Conservation (phyloP, 2,797 vertebrate species). For the Girardinus metallicus region DNA sequence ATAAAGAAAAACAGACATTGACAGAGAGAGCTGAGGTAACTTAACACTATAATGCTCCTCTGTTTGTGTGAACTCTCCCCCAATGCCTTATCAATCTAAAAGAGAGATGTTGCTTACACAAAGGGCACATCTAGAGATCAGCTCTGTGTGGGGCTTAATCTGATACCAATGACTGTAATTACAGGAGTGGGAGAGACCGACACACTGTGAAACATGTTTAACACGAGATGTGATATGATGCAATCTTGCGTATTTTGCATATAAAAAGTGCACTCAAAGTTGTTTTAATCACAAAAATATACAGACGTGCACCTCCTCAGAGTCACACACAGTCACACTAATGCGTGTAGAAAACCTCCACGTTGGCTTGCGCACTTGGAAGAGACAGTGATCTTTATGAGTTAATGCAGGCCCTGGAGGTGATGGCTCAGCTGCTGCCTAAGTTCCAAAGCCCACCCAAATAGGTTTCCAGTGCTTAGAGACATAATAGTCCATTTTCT, state of each 20-base stretch:
- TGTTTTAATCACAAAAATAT: constrained; percentile 38
- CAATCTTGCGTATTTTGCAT: constrained; percentile 32
- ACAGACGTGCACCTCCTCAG: constrained; percentile 27
- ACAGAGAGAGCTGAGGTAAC: constrained; percentile 55
- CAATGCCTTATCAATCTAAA: constrained; percentile 68
- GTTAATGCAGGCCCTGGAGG: constrained; percentile 72
- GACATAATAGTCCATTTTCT: constrained; percentile 55
- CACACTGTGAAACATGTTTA: constrained; percentile 35
- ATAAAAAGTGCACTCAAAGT: constrained; percentile 53
- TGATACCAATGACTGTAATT: constrained; percentile 71
- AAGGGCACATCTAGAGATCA: constrained; percentile 64
- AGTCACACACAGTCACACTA: constrained; percentile 6
- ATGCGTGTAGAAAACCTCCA: constrained; percentile 19
- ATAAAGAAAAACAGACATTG: constrained; percentile 21
- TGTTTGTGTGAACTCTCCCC: constrained; percentile 71
- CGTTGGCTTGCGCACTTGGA: constrained; percentile 51
- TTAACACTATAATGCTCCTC: constrained; percentile 65
- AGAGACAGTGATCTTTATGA: constrained; percentile 72
- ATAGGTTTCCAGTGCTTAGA: constrained; percentile 46
- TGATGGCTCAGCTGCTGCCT: constrained; percentile 68
- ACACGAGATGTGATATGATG: constrained; percentile 40
- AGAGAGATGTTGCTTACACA: constrained; percentile 69
- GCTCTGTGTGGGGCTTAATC: constrained; percentile 75
- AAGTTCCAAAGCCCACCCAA: constrained; percentile 69
- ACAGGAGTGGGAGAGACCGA: constrained; percentile 54